phyloP scores from a whole-genome alignment of 2,797 vertebrate species.

The Melanotaenia maccullochi region DNA sequence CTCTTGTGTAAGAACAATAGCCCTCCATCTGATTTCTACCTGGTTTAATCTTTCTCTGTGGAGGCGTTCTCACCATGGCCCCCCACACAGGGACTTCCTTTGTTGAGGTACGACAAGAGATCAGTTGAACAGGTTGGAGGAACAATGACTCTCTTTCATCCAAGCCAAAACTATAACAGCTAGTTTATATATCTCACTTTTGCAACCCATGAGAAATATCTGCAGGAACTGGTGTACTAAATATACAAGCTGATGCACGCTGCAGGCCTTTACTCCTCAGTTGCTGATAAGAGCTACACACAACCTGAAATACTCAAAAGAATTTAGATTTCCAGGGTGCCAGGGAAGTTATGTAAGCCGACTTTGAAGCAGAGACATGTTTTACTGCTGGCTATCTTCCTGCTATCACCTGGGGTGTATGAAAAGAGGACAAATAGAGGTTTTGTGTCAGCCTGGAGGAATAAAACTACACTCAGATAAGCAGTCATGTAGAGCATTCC shows the following conservation, averaged over 20 bases:
- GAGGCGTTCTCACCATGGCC: slow-evolving; percentile 28
- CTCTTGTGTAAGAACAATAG: slow-evolving; percentile 51
- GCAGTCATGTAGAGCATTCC: slow-evolving; percentile 40
- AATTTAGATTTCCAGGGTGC: slow-evolving; percentile 11
- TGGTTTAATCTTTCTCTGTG: slow-evolving; percentile 32
- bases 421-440: slow-evolving; percentile 34
- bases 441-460: slow-evolving; percentile 48
- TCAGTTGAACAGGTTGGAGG: slow-evolving; percentile 42
- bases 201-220: slow-evolving; percentile 29
- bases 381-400: slow-evolving; percentile 61
- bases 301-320: slow-evolving; percentile 25
- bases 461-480: slow-evolving; percentile 43
- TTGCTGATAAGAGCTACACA: slow-evolving; percentile 27
- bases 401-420: slow-evolving; percentile 58
- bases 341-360: slow-evolving; percentile 47
- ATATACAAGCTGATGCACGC: background rate
- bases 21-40: slow-evolving; percentile 55
- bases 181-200: slow-evolving; percentile 40
- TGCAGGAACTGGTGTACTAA: slow-evolving; percentile 9
- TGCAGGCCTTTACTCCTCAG: slow-evolving; percentile 14
- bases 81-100: slow-evolving; percentile 52
- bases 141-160: slow-evolving; percentile 70
- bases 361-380: slow-evolving; percentile 42
- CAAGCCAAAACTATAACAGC: slow-evolving; percentile 22
- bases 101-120: slow-evolving; percentile 60